Evolutionary conservation across 2,113 vertebrate species (phyloP), one percentile per base, ranked within the genome.

Genomic region (Serinus canaria): DNA sequence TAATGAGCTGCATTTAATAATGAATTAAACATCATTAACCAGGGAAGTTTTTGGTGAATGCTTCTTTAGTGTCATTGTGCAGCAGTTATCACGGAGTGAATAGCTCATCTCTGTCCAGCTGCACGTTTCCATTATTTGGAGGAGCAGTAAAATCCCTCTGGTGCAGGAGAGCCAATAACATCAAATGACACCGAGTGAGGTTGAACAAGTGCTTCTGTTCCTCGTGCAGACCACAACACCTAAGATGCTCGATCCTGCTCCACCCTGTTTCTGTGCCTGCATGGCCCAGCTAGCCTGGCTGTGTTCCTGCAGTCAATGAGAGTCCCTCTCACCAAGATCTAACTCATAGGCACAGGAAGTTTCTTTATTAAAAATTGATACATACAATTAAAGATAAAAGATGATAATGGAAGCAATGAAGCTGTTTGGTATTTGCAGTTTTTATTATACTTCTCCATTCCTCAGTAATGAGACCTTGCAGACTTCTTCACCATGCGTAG

Each of bases 1-100:
- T 94, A 96, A 97, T 94, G 96, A 96, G 82, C 92, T 68, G 83
- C 83, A 95, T 96, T 97, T 96, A 96, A 96, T 96, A 96, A 96
- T 95, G 78, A 95, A 95, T 96, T 96, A 92, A 96, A 92, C 81
- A 90, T 95, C 92, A 93, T 97, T 95, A 97, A 73, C 94, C 1
- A 3, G 73, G 69, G 74, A 94, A 94, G 64, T 60, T 86, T 96
- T 90, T 85, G 85, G 95, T 85, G 93, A 94, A 93, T 95, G 83
- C 93, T 91, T 84, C 92, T 96, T 92, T 92, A 81, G 95, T 96
- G 67, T 91, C 93, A 75, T 82, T 95, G 82, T 86, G 64, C 73
- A 77, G 91, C 92, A 95, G 91, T 97, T 96, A 92, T 63, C 87
- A 81, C 22, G 4, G 89, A 77, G 77, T 41, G 89, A 96, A 95